Conservation (phyloP, 2,113 vertebrate genomes). For the Mesitornis unicolor region DNA sequence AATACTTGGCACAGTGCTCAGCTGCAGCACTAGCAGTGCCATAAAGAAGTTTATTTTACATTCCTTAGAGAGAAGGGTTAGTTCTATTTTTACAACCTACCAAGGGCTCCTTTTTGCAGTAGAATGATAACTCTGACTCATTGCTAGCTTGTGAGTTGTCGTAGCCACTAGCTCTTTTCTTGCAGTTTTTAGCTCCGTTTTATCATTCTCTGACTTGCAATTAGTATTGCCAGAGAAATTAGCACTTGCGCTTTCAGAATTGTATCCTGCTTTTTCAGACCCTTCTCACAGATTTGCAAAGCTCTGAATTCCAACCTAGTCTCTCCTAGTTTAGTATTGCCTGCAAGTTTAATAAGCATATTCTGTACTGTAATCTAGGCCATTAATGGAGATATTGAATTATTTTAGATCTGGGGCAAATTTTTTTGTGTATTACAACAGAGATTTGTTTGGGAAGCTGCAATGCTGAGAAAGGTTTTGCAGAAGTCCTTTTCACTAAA, state of each 20-base stretch:
- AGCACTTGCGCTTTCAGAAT: background rate
- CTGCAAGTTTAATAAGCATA: background rate
- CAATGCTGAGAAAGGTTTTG: background rate
- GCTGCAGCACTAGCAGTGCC: background rate
- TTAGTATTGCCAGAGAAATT: background rate
- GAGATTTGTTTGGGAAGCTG: background rate
- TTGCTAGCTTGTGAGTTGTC: constrained; percentile 7
- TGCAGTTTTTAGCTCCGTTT: background rate
- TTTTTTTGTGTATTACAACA: background rate
- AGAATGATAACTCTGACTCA: constrained; percentile 24
- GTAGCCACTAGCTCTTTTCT: constrained; percentile 8
- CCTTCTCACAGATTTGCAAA: fast-evolving
- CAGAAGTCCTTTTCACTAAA: background rate
- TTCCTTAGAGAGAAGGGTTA: background rate
- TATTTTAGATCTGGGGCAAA: background rate
- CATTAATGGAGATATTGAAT: background rate
- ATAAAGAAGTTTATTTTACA: background rate
- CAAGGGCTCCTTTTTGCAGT: background rate
- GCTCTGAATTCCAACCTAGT: background rate
- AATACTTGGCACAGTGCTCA: background rate
- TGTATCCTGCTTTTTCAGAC: background rate
- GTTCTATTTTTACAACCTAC: constrained; percentile 13
- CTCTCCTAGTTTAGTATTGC: background rate
- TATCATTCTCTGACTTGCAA: background rate
- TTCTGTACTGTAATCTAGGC: background rate